These are phyloP conservation scores for Itoplectis maculator DNA, from an alignment of 2,888 invertebrate genomes.

Conservation along the genomic window DNA sequence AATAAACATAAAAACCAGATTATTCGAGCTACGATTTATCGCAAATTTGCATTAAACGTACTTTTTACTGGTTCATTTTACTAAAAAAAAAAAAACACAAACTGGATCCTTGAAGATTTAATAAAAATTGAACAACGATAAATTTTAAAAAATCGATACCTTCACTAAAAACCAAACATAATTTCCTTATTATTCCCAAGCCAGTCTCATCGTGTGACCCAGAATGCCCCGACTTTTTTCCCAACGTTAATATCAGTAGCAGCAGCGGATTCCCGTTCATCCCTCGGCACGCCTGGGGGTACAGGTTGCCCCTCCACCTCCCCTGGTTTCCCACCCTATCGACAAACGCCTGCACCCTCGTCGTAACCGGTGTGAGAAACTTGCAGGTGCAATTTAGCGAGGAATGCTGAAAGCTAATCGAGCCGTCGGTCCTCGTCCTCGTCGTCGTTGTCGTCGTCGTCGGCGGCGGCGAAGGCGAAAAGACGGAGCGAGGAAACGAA, in stretches of 20 bases:
- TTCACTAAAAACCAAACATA: too few relatives aligned
- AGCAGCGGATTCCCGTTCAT: background rate
- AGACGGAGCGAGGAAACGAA: constrained; percentile 4
- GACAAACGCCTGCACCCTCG: constrained; percentile 39
- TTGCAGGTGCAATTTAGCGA: constrained; percentile 63
- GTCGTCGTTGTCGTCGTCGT: constrained; percentile 32
- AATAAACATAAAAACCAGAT: too few relatives aligned
- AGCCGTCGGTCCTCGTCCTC: too few relatives aligned
- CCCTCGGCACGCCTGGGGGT: constrained; percentile 29
- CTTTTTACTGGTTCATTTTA: too few relatives aligned
- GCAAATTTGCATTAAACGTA: too few relatives aligned
- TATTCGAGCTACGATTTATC: too few relatives aligned
- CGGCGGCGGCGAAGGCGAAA: constrained; percentile 11
- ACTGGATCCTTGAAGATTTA: too few relatives aligned
- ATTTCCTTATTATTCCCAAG: too few relatives aligned
- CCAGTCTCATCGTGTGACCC: too few relatives aligned
- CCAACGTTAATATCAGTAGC: background rate
- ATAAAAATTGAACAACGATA: too few relatives aligned
- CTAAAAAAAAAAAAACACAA: too few relatives aligned
- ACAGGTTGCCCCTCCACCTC: background rate
- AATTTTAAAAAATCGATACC: too few relatives aligned
- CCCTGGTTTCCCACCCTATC: background rate
- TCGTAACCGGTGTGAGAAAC: constrained; percentile 54
- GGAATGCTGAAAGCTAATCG: constrained; percentile 68
- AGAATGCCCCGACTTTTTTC: background rate